Percentiles rank a stretch among this genome's conserved stretches.
Evolutionary conservation across 1,140 invertebrate species (phyloP).

Genomic region (Drosophila quadrilineata): DNA sequence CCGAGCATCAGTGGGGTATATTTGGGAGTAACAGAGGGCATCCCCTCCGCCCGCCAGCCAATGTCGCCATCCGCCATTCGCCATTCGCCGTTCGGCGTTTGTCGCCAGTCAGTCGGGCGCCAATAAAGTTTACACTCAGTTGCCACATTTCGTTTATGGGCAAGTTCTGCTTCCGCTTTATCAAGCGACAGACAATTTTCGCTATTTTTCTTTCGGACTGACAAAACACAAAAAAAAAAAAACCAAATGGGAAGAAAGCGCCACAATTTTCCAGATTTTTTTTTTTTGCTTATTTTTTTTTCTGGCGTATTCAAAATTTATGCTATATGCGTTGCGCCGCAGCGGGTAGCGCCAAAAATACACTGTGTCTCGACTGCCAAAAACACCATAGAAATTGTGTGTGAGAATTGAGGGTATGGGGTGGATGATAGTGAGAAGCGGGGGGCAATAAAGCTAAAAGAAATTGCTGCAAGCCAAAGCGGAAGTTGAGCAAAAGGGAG

Average conservation of each 20-base stretch:
- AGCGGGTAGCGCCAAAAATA: slow-evolving; percentile 39
- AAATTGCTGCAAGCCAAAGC: slow-evolving; percentile 75
- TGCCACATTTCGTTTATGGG: slow-evolving; percentile 79
- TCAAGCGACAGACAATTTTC: slow-evolving; percentile 79
- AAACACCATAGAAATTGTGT: no score
- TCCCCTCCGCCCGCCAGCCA: no score
- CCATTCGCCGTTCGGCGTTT: slow-evolving; percentile 22
- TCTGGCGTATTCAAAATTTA: slow-evolving; percentile 79
- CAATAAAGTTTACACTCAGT: slow-evolving; percentile 80
- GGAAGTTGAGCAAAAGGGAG: slow-evolving; percentile 73
- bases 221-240: no score
- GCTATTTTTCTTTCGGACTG: slow-evolving; percentile 58
- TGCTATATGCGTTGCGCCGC: slow-evolving; percentile 69
- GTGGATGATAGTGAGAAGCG: neutral
- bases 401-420: neutral
- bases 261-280: no score
- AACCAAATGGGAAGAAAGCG: no score
- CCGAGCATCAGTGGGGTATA: neutral
- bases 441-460: slow-evolving; percentile 72
- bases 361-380: neutral
- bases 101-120: slow-evolving; percentile 78
- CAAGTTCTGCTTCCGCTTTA: slow-evolving; percentile 79
- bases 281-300: no score
- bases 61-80: slow-evolving; percentile 1
- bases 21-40: neutral